Conservation (phyloP, 1,140 invertebrate species). For the Globodera rostochiensis region DNA sequence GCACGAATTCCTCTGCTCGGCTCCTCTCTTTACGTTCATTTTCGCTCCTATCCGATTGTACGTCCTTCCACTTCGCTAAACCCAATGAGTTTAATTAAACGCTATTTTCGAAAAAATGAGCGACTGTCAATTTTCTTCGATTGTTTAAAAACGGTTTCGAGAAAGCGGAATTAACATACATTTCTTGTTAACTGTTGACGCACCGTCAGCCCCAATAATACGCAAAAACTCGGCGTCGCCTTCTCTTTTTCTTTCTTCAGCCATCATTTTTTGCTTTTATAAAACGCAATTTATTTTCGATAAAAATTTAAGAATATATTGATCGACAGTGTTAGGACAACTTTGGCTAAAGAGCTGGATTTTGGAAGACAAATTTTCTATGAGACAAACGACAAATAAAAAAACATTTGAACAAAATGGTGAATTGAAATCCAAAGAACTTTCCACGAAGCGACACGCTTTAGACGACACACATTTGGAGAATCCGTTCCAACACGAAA, state of each 20-base stretch:
- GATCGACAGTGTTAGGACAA: background rate
- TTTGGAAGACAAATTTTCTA: background rate
- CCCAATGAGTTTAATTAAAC: background rate
- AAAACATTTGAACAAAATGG: background rate
- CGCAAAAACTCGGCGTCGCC: background rate
- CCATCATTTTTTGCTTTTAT: background rate
- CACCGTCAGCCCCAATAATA: background rate
- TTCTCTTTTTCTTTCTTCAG: background rate
- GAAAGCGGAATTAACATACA: too few relatives aligned
- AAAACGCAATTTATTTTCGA: background rate
- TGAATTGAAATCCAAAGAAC: background rate
- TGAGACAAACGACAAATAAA: background rate
- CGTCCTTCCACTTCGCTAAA: background rate
- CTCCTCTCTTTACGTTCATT: background rate
- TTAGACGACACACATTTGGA: slow-evolving; percentile 26
- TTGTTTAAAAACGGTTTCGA: too few relatives aligned
- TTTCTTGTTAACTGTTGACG: background rate
- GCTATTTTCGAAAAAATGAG: background rate
- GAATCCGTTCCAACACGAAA: slow-evolving; percentile 18
- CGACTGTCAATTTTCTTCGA: too few relatives aligned
- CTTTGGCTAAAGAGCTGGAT: background rate
- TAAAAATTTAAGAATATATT: background rate
- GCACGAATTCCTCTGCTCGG: background rate
- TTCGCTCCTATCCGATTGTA: background rate
- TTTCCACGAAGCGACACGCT: background rate